These are phyloP conservation scores for Platycnemis pennipes DNA, from an alignment of 2,888 invertebrate species.

Conservation along the genomic window DNA sequence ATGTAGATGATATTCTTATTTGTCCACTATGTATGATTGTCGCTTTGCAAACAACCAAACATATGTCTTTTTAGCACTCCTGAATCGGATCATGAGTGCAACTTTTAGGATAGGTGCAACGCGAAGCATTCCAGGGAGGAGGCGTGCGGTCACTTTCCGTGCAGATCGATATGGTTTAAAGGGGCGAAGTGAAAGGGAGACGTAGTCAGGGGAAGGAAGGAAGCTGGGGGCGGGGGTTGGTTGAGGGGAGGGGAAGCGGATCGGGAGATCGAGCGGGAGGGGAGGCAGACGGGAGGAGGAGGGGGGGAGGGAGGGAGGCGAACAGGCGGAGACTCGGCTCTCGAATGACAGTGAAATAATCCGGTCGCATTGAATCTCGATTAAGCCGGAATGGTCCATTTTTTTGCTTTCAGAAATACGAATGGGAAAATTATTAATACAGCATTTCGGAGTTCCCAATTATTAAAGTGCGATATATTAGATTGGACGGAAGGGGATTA, in stretches of 20 bases:
- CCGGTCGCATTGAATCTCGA: slow-evolving; percentile 55
- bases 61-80: not conserved
- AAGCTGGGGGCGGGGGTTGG: not conserved
- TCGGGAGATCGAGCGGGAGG: not conserved
- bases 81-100: slow-evolving; percentile 7
- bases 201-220: not conserved
- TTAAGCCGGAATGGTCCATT: slow-evolving; percentile 20
- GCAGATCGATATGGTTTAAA: slow-evolving; percentile 61
- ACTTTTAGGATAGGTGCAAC: not conserved
- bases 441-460: slow-evolving; percentile 18
- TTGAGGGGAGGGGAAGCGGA: too few species aligned
- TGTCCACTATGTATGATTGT: too few species aligned
- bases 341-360: slow-evolving; percentile 58
- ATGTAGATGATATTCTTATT: too few species aligned
- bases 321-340: not conserved
- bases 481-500: not conserved
- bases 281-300: not conserved
- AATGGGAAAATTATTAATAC: not conserved
- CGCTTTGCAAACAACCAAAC: too few species aligned
- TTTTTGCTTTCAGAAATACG: not conserved
- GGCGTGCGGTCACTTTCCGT: slow-evolving; percentile 37
- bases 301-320: not conserved
- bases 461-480: slow-evolving; percentile 25
- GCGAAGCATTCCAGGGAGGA: slow-evolving; percentile 36
- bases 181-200: slow-evolving; percentile 62